These are phyloP conservation scores for Mobula birostris DNA, from an alignment of 2,113 vertebrate species.

Conservation along the genomic window DNA sequence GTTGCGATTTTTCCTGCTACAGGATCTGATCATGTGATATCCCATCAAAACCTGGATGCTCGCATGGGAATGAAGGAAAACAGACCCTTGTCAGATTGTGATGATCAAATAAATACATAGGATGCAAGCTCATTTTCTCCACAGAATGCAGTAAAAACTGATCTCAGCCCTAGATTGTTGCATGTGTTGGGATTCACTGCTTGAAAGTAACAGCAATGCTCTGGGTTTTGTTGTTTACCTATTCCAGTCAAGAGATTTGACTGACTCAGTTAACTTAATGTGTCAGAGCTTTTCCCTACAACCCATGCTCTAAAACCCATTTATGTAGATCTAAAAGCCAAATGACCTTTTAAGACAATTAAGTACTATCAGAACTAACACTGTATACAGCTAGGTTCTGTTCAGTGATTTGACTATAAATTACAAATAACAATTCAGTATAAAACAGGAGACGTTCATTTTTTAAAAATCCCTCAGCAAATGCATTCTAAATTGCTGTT, in stretches of 20 bases:
- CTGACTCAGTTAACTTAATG: neutral
- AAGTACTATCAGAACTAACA: neutral
- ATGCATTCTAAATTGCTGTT: neutral
- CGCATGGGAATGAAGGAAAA: too few relatives aligned
- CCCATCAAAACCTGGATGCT: too few relatives aligned
- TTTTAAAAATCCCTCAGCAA: neutral
- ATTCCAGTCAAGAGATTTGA: neutral
- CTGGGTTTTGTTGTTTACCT: neutral
- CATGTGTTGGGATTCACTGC: neutral
- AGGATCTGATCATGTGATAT: too few relatives aligned
- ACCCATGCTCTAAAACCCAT: neutral
- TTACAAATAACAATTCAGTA: neutral
- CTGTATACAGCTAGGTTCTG: neutral
- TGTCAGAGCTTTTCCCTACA: neutral
- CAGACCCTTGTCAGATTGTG: too few relatives aligned
- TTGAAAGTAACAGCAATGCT: too few relatives aligned
- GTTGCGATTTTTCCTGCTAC: too few relatives aligned
- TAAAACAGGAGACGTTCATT: neutral
- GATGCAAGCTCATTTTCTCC: too few relatives aligned
- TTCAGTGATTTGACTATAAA: neutral
- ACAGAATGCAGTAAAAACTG: too few relatives aligned
- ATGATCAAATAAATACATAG: too few relatives aligned
- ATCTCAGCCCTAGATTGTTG: neutral
- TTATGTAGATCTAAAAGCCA: neutral
- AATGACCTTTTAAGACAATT: neutral